A percentile compares a stretch with the other conserved stretches of the same genome.
These are phyloP conservation scores for Trichomycterus rosablanca DNA, from an alignment of 2,113 vertebrate genomes.

Conservation along the genomic window DNA sequence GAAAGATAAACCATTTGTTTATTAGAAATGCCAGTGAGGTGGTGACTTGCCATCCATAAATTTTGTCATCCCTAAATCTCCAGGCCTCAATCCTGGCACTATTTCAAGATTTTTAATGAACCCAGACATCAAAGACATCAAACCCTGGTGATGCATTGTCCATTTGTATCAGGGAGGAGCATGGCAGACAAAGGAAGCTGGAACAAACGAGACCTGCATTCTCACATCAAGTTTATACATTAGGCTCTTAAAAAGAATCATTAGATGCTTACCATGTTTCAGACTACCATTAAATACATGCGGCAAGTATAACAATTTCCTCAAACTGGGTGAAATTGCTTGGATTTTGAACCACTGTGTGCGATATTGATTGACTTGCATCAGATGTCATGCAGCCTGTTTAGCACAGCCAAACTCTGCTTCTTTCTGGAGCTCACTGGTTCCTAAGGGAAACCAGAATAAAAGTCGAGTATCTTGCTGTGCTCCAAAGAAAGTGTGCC, in stretches of 20 bases:
- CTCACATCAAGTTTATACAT: constrained; percentile 64
- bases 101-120: constrained; percentile 76
- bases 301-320: constrained; percentile 51
- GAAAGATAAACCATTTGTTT: constrained; percentile 70
- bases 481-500: constrained; percentile 77
- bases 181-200: constrained; percentile 56
- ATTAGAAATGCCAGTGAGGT: constrained; percentile 71
- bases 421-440: constrained; percentile 68
- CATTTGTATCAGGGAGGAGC: constrained; percentile 63
- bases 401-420: constrained; percentile 60
- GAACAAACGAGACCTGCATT: constrained; percentile 53
- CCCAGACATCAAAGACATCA: constrained; percentile 72
- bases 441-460: constrained; percentile 74
- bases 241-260: constrained; percentile 54
- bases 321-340: constrained; percentile 28
- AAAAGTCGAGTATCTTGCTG: constrained; percentile 74
- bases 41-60: constrained; percentile 74
- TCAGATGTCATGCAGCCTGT: constrained; percentile 47
- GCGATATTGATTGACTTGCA: constrained; percentile 54
- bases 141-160: constrained; percentile 68
- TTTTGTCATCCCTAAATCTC: constrained; percentile 73
- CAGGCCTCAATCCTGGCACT: constrained; percentile 67
- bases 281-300: constrained; percentile 53
- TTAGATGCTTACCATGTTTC: constrained; percentile 53
- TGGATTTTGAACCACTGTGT: constrained; percentile 23